Evolutionary conservation across 1,140 invertebrate genomes (phyloP).

Genomic region (Teleogryllus occipitalis): DNA sequence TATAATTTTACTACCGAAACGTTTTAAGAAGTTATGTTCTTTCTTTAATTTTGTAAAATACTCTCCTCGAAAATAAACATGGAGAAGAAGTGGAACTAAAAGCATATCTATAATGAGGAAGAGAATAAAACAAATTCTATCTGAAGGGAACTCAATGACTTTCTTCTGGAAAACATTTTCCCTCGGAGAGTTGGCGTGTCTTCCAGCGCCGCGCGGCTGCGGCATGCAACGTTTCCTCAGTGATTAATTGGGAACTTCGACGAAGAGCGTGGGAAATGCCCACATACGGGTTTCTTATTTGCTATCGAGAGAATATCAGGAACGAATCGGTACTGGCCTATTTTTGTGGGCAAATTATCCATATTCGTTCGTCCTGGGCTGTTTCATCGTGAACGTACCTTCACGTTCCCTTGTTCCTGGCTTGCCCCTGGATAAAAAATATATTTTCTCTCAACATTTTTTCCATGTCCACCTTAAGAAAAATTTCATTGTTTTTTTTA

Average conservation of each 20-base stretch:
- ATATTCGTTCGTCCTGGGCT: too few relatives aligned
- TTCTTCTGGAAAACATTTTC: background rate
- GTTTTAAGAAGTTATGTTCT: constrained; percentile 11
- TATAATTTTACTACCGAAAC: constrained; percentile 9
- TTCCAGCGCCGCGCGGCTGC: background rate
- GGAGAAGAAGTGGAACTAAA: constrained; percentile 6
- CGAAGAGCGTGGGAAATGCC: background rate
- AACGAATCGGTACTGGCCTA: background rate
- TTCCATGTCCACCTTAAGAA: too few relatives aligned
- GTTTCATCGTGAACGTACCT: too few relatives aligned
- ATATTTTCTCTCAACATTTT: too few relatives aligned
- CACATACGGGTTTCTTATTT: background rate
- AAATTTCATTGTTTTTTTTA: too few relatives aligned
- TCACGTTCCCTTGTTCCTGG: too few relatives aligned
- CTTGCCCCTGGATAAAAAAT: too few relatives aligned
- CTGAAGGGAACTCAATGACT: background rate
- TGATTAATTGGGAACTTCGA: constrained; percentile 4
- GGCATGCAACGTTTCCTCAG: background rate
- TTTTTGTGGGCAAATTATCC: background rate
- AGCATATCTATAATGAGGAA: background rate
- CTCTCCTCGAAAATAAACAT: background rate
- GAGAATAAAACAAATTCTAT: constrained; percentile 2
- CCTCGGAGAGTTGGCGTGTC: background rate
- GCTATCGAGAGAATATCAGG: background rate
- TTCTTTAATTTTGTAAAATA: constrained; percentile 6